A percentile compares a stretch with the other conserved stretches of the same genome.
Conservation (phyloP, 2,888 invertebrate genomes). For the Rhagium mordax region DNA sequence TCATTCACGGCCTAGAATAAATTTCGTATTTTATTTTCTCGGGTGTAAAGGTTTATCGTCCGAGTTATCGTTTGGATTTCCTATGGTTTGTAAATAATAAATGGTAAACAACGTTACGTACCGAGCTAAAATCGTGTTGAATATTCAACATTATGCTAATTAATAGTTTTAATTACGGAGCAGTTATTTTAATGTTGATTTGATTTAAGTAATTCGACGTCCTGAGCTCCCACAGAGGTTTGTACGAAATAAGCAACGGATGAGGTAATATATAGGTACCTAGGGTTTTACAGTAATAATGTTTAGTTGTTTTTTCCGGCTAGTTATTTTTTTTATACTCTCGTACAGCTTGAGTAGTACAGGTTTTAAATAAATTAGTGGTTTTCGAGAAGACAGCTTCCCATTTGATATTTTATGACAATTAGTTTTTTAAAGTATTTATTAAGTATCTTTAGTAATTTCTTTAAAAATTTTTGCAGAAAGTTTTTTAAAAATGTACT, state of each 20-base stretch:
- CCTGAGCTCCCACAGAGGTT: neutral
- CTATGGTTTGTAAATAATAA: neutral
- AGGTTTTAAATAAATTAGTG: no score
- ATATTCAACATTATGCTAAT: constrained; percentile 10
- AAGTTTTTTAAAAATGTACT: no score
- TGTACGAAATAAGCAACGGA: neutral
- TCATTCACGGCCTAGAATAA: constrained; percentile 13
- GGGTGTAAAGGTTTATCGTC: neutral
- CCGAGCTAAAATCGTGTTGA: neutral
- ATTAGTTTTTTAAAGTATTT: no score
- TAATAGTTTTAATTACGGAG: constrained; percentile 13
- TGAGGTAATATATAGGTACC: neutral
- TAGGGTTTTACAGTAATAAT: no score
- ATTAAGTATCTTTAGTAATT: no score
- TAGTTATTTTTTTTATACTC: no score
- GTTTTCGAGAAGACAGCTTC: no score
- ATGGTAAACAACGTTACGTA: neutral
- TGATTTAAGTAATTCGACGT: neutral
- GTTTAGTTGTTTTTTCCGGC: no score
- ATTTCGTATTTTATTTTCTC: neutral
- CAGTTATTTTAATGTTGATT: constrained; percentile 8
- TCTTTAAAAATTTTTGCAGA: no score
- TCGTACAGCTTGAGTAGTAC: no score
- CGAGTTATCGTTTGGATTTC: neutral
- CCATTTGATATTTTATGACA: no score